A percentile compares a stretch with the other conserved stretches of the same genome.
phyloP scores from a whole-genome alignment of 37 sponge, comb jelly and placozoan species.

The Lycopodina hypogea region DNA sequence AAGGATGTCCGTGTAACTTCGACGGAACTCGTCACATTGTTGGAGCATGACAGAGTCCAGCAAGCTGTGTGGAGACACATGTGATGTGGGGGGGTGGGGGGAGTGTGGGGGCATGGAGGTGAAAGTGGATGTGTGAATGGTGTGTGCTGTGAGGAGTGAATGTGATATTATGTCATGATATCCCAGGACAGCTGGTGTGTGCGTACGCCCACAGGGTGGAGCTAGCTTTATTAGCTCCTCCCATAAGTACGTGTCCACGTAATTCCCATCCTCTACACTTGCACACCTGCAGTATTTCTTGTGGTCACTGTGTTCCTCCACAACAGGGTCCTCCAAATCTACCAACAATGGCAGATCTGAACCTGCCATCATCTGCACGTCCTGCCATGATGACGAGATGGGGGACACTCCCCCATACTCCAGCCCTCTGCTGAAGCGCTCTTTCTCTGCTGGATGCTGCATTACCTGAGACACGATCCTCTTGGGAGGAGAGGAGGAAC shows the following conservation, averaged over 20 bases:
- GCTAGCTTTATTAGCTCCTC: no score
- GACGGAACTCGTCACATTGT: constrained; percentile 64
- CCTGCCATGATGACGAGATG: constrained; percentile 39
- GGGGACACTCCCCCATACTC: not conserved
- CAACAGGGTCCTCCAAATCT: constrained; percentile 4
- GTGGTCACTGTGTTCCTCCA: constrained; percentile 27
- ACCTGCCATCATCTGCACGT: constrained; percentile 1
- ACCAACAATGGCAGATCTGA: not conserved
- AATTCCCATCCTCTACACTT: no score
- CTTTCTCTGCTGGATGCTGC: not conserved
- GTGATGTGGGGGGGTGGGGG: not conserved
- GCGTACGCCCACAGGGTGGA: no score
- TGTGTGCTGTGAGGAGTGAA: no score
- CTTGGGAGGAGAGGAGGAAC: not conserved
- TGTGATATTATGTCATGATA: no score
- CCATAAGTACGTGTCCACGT: no score
- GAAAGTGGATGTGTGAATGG: no score
- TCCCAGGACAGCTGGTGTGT: no score
- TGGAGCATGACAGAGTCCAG: constrained; percentile 44
- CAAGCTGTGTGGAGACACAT: constrained; percentile 15
- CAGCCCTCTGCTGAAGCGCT: not conserved
- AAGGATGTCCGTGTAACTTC: constrained; percentile 75
- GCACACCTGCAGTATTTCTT: constrained; percentile 29
- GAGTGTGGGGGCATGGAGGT: not conserved
- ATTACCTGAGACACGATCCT: not conserved